Evolutionary conservation across 2,888 invertebrate species (phyloP).

Genomic region (Caradrina kadenii): DNA sequence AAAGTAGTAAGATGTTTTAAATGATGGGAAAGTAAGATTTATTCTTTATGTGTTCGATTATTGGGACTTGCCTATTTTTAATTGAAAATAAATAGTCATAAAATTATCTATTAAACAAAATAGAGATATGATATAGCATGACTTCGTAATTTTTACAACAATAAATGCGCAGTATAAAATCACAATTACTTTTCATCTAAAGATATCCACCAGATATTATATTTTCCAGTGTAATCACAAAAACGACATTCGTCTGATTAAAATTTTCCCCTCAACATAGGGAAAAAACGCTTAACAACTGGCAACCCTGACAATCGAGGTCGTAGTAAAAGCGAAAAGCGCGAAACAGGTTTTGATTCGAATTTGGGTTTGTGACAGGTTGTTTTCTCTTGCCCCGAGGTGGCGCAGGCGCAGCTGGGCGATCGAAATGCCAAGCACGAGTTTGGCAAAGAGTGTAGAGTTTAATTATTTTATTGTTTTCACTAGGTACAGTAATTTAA

Average conservation of each 20-base stretch:
- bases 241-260: not conserved
- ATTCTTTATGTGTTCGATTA: not conserved
- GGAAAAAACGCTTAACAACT: not conserved
- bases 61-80: not conserved
- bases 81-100: not conserved
- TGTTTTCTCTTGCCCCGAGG: conserved; percentile 80
- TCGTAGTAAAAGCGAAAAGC: conserved; percentile 80
- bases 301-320: conserved; percentile 74
- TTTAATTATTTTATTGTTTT: conserved; percentile 45
- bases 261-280: not conserved
- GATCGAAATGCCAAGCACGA: conserved; percentile 52
- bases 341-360: conserved; percentile 82
- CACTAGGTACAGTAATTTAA: conserved; percentile 33
- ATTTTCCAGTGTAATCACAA: too few relatives aligned
- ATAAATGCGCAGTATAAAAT: not conserved
- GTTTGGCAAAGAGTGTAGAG: conserved; percentile 36
- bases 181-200: too few relatives aligned
- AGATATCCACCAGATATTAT: too few relatives aligned
- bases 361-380: conserved; percentile 80
- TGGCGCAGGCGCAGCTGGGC: conserved; percentile 53
- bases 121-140: not conserved
- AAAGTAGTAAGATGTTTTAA: not conserved
- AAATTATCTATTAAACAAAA: not conserved
- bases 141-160: not conserved
- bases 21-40: not conserved